Evolutionary conservation across 2,888 invertebrate genomes (phyloP), one percentile per base, ranked within the genome.

Genomic region (Barypeithes pellucidus): DNA sequence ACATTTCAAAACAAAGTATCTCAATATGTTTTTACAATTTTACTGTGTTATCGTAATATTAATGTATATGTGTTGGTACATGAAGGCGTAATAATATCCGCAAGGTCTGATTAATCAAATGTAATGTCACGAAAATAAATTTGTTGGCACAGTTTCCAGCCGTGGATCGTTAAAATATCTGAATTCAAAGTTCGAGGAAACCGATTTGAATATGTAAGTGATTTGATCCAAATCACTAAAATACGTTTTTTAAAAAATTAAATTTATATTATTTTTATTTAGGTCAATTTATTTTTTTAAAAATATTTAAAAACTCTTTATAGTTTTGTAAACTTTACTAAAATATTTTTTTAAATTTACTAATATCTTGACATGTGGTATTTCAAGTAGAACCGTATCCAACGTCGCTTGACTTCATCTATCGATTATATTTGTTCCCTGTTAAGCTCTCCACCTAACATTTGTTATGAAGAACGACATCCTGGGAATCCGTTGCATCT

Each of bases 91-190:
- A 57, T 57, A 57, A 57, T 57, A 57, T 11, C 14, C 33, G 33
- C 54, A 33, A 57, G 54, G 54, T 57, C 33, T 57, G 36, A 57
- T 57, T 57, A 33, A 57, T 57, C 54, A 33, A 33, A 33, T n/a
- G 52, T 52, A 52, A 52, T 57, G 54, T 57, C 54, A 16, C 24
- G 12, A 57, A 57, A 57, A 57, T 57, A 57, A 57, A 57, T 9
- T 57, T 57, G n/a, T 57, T 57, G 54, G 54, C 54, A 57, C 33
- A 33, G 33, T 33, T 22, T 33, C 18, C 3, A 14, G 16, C 54
- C 54, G n/a, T 33, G 54, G 33, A 33, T 57, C 33, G 33, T 50
- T 9, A 11, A 33, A 57, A 57, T 57, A 24, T 16, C 14, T 18
- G 16, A 33, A 57, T 36, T 57, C n/a, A 16, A 18, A 57, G 33